Base-by-base conservation (phyloP, 1,140 invertebrate genomes). In the Drosophila neocordata region DNA sequence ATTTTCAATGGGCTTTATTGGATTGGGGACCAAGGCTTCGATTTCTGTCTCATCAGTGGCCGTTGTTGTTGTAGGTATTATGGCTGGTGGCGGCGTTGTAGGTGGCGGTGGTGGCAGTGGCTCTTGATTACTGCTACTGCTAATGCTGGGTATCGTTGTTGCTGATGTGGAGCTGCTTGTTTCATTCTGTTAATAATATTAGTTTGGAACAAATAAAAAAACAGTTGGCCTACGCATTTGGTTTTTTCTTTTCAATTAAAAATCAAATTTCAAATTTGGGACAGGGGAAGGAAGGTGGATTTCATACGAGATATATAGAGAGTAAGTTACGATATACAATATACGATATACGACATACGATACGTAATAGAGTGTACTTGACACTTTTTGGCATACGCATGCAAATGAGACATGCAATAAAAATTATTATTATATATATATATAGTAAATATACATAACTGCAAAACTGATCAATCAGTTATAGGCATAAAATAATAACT, bases 131-230 rank as follows among this genome's bases (percentile, higher is more conserved):
- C 51, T 58, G 69, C 51, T 62, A 69, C 35, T 73, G 53, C 22
- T 48, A 55, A 27, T 60, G 71, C 52, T 68, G 41, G 63, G 48
- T 75, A 74, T 69, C 61, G 66, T 55, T 73, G 67, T 31, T 31
- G 71, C 66, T 70, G 72, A 71, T 72, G 69, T 73, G 77, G 52
- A 63, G 77, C 88, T 90, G 77, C 88, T 90, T 78, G 75, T 84
- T 75, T 91, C 89, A 83, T 89, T 91, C 90, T 91, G 90, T 91
- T 91, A 91, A 91, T 91, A 89, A 91, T 88, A 88, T 88, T 88
- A 83, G 84, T 89, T 88, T 73, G 84, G 83, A 88, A 87, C 82
- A 87, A 88, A 87, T 82, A 78, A 87, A 83, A 65, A 67, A 79
- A 69, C 64, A 73, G 51, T 81, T 66, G 63, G 77, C 67, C 82